phyloP scores from a whole-genome alignment of 2,797 vertebrate species.

The Phoxinus dragarum region DNA sequence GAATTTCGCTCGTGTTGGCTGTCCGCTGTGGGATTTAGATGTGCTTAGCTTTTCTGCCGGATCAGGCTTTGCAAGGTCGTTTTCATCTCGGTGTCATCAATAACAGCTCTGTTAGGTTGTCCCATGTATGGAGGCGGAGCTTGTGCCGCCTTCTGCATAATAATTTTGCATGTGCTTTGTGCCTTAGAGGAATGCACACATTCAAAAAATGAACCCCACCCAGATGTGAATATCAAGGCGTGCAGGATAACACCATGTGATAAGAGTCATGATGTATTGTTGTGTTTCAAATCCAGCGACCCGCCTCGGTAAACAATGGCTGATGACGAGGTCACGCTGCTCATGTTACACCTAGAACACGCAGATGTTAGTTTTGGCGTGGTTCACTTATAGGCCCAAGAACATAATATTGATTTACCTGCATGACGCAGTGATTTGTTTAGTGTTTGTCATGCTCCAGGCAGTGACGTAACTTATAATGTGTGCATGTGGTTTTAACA shows the following conservation, averaged over 20 bases:
- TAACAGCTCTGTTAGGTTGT: neutral
- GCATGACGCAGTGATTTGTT: neutral
- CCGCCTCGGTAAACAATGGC: conserved; percentile 2
- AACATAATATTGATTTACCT: neutral
- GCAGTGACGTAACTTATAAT: neutral
- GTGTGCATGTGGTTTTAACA: neutral
- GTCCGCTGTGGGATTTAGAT: conserved; percentile 44
- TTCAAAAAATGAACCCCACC: neutral
- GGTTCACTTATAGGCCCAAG: neutral
- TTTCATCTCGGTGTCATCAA: conserved; percentile 26
- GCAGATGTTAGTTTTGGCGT: neutral
- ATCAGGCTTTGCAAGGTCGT: conserved; percentile 36
- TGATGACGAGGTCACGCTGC: neutral
- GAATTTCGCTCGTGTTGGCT: conserved; percentile 28
- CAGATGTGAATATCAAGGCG: neutral
- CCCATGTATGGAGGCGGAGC: neutral
- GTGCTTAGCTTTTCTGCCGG: conserved; percentile 25
- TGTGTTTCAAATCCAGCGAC: neutral
- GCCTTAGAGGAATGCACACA: neutral
- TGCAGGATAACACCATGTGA: neutral
- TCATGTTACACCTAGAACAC: neutral
- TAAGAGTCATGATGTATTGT: neutral
- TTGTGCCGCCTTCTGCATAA: neutral
- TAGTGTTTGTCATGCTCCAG: neutral
- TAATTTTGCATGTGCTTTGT: neutral